phyloP scores from a whole-genome alignment of 2,797 vertebrate species.

The Micromesistius poutassou region DNA sequence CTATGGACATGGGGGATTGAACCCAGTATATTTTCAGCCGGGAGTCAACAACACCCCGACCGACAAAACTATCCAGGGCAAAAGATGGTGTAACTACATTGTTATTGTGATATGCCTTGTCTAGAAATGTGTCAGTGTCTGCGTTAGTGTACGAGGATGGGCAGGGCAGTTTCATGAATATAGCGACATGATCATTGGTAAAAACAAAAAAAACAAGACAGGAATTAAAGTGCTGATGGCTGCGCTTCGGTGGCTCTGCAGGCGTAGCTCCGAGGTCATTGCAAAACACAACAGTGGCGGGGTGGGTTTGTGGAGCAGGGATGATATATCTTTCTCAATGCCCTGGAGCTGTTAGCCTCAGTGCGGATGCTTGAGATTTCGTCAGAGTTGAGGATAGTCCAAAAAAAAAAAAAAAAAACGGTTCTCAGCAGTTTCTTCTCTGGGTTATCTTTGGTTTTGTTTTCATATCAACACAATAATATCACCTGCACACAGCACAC shows the following conservation, averaged over 20 bases:
- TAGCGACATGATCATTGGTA: neutral
- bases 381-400: neutral
- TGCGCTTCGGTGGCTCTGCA: neutral
- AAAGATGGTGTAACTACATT: neutral
- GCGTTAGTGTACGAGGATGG: neutral
- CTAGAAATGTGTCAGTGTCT: neutral
- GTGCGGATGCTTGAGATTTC: neutral
- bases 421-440: neutral
- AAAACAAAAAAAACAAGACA: neutral
- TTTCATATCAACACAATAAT: neutral
- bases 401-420: too few relatives aligned
- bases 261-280: slow-evolving; percentile 12
- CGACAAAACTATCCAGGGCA: neutral
- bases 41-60: neutral
- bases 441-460: neutral
- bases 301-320: slow-evolving; percentile 14
- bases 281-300: slow-evolving; percentile 16
- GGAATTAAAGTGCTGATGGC: slow-evolving; percentile 12
- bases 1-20: neutral
- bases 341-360: neutral
- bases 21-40: neutral
- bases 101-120: neutral
- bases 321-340: slow-evolving; percentile 23
- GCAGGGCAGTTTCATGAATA: neutral
- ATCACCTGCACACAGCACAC: neutral